Percentiles rank a stretch among this genome's conserved stretches.
These are phyloP conservation scores for Tokudaia tokunoshimensis DNA, from an alignment of 2,797 vertebrate species.

Conservation along the genomic window DNA sequence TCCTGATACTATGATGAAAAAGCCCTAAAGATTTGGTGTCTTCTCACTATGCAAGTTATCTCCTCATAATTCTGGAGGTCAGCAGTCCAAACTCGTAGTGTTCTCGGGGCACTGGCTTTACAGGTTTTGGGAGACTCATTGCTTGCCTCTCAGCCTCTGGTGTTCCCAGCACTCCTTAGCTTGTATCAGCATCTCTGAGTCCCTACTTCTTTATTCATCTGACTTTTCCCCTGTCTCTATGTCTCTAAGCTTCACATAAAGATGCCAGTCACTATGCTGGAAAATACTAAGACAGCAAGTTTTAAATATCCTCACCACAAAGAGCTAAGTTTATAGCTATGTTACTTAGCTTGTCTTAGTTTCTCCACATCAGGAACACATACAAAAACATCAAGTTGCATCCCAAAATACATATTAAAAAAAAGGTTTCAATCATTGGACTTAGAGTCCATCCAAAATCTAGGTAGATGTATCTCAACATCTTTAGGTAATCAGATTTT, in stretches of 20 bases:
- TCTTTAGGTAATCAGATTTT: background rate
- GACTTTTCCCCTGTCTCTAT: no score
- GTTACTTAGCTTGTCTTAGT: background rate
- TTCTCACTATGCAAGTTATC: background rate
- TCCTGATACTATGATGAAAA: background rate
- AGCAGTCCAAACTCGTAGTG: background rate
- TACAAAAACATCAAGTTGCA: background rate
- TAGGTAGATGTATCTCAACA: background rate
- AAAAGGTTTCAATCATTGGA: background rate
- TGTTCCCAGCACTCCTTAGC: background rate
- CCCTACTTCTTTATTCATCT: no score
- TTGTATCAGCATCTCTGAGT: background rate
- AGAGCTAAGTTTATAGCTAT: background rate
- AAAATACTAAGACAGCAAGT: background rate
- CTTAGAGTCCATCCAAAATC: background rate
- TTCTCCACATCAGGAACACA: background rate
- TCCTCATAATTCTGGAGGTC: background rate
- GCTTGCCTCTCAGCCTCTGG: background rate
- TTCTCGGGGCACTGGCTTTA: rapidly evolving
- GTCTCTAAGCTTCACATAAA: background rate
- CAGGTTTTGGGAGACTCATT: background rate
- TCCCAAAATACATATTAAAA: background rate
- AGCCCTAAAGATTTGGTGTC: background rate
- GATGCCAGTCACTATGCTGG: background rate
- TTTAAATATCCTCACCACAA: background rate